phyloP scores from a whole-genome alignment of 2,113 vertebrate species.

The Datnioides undecimradiatus region DNA sequence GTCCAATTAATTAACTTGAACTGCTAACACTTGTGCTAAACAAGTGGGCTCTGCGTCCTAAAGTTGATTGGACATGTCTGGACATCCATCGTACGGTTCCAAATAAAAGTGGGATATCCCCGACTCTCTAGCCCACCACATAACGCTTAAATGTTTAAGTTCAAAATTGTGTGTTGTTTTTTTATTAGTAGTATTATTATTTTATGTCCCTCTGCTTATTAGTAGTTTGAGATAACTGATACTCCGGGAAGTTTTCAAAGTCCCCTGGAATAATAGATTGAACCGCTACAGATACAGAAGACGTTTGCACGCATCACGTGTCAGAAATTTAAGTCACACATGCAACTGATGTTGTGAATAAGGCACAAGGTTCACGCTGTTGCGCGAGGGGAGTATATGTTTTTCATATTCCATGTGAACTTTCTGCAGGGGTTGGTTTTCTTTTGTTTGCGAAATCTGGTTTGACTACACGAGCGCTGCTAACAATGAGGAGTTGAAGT shows the following conservation, averaged over 20 bases:
- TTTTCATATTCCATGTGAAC: background rate
- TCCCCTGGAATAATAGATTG: background rate
- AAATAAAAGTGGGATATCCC: background rate
- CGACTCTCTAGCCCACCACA: background rate
- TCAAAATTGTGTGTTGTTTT: background rate
- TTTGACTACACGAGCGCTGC: slow-evolving; percentile 42
- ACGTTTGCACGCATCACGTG: slow-evolving; percentile 24
- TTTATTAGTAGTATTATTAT: background rate
- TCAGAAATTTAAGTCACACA: background rate
- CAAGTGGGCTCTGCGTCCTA: background rate
- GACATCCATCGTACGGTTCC: background rate
- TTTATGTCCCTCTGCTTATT: no score
- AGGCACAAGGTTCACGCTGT: background rate
- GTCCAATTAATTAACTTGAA: slow-evolving; percentile 1
- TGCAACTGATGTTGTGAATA: background rate
- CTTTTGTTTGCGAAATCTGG: slow-evolving; percentile 18
- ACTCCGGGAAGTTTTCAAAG: background rate
- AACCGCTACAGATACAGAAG: background rate
- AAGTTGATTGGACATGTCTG: slow-evolving; percentile 48
- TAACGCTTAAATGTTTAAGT: background rate
- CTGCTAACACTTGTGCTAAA: background rate
- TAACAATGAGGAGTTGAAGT: background rate
- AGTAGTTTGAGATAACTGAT: background rate
- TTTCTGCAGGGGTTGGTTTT: slow-evolving; percentile 1
- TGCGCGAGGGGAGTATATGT: accelerated